These are phyloP conservation scores for Arion vulgaris DNA, from an alignment of 1,140 invertebrate genomes.

Conservation along the genomic window DNA sequence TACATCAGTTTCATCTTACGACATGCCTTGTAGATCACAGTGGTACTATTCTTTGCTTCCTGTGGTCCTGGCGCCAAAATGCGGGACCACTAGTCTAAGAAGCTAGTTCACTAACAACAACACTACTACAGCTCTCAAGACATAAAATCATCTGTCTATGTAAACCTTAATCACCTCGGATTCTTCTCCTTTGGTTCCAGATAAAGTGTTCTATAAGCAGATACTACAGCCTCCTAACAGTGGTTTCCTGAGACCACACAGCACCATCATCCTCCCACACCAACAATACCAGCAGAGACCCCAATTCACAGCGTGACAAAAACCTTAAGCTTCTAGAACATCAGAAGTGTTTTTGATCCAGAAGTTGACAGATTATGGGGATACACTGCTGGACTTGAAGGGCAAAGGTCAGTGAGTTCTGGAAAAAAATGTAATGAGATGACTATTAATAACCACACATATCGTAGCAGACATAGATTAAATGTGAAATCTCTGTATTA, in stretches of 20 bases:
- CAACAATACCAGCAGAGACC: conserved; percentile 80
- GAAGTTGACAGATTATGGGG: conserved; percentile 80
- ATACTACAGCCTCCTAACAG: conserved; percentile 78
- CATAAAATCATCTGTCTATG: too few relatives aligned
- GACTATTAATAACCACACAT: not conserved
- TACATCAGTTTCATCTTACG: too few relatives aligned
- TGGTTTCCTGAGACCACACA: conserved; percentile 83
- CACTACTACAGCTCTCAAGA: too few relatives aligned
- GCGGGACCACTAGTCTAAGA: too few relatives aligned
- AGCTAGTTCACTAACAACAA: too few relatives aligned
- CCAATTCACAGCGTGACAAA: conserved; percentile 85
- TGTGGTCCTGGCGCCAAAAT: too few relatives aligned
- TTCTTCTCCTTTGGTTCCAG: conserved; percentile 61
- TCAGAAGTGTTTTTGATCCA: conserved; percentile 84
- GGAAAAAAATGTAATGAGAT: conserved; percentile 60
- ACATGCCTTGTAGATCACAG: too few relatives aligned
- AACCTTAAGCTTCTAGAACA: conserved; percentile 88
- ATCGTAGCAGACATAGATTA: not conserved
- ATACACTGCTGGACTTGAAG: conserved; percentile 80
- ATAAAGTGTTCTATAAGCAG: conserved; percentile 80
- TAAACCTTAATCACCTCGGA: conserved; percentile 25
- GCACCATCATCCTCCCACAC: conserved; percentile 83
- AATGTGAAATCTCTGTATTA: too few relatives aligned
- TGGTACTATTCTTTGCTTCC: too few relatives aligned
- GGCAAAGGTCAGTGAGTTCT: conserved; percentile 80